Percentiles rank a stretch among this genome's conserved stretches.
Evolutionary conservation across 2,888 invertebrate species (phyloP).

Genomic region (Drosophila fulvimacula): DNA sequence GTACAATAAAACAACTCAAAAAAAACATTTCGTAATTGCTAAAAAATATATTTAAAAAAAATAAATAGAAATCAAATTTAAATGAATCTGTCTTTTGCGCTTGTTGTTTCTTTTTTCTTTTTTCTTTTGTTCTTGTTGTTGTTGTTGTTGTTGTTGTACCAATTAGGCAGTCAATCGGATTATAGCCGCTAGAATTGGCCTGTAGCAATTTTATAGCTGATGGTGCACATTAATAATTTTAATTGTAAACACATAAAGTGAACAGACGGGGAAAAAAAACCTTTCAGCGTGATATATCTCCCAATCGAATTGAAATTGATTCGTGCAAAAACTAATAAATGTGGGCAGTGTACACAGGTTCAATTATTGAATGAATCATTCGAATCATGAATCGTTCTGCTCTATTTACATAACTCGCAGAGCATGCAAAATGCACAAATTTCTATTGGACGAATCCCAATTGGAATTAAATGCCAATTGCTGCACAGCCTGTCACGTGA

Average conservation of each 20-base stretch:
- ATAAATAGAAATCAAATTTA: neutral
- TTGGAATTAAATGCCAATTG: constrained; percentile 7
- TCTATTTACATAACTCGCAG: constrained; percentile 24
- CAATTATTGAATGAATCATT: constrained; percentile 15
- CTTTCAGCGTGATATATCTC: neutral
- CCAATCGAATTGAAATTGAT: constrained; percentile 25
- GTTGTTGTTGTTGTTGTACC: neutral
- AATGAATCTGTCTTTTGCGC: neutral
- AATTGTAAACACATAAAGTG: constrained; percentile 1
- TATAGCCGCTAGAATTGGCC: neutral
- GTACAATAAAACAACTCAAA: too few relatives aligned
- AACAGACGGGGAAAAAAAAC: too few relatives aligned
- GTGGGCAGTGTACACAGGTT: neutral
- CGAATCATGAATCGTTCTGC: constrained; percentile 9
- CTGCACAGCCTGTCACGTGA: neutral
- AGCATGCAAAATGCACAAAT: constrained; percentile 3
- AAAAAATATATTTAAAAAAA: too few relatives aligned
- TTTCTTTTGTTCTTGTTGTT: too few relatives aligned
- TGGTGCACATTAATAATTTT: constrained; percentile 2
- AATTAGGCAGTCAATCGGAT: constrained; percentile 10
- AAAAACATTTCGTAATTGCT: too few relatives aligned
- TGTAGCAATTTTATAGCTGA: neutral
- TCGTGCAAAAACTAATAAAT: constrained; percentile 18
- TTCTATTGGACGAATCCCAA: constrained; percentile 1
- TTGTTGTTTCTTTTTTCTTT: too few relatives aligned